A percentile compares a stretch with the other conserved stretches of the same genome.
phyloP scores from a whole-genome alignment of 1,140 invertebrate species.

The Schlechtendalia chinensis region DNA sequence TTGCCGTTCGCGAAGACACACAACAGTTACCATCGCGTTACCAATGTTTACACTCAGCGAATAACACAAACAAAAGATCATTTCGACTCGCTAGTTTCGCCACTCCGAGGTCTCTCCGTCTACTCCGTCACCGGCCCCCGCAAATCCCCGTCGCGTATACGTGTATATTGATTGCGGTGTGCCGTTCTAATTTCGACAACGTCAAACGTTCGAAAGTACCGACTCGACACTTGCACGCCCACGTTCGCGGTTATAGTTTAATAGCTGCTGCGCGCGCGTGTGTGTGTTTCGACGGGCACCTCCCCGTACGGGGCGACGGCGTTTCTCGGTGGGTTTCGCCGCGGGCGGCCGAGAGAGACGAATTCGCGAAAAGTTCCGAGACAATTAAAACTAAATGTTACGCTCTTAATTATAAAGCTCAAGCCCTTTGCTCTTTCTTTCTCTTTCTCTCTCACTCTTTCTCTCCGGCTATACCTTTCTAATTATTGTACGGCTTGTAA shows the following conservation, averaged over 20 bases:
- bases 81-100: too few species aligned
- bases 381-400: constrained; percentile 48
- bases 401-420: constrained; percentile 46
- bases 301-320: background rate
- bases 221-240: constrained; percentile 20
- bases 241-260: background rate
- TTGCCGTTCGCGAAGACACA: too few species aligned
- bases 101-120: too few species aligned
- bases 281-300: background rate
- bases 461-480: background rate
- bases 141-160: too few species aligned
- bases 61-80: too few species aligned
- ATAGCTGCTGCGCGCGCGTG: too few species aligned
- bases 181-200: constrained; percentile 12
- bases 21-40: too few species aligned
- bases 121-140: too few species aligned
- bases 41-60: too few species aligned
- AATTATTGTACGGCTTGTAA: constrained; percentile 46
- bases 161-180: too few species aligned
- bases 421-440: background rate
- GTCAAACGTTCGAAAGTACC: constrained; percentile 19
- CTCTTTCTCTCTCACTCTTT: too few species aligned
- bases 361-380: constrained; percentile 32
- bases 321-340: background rate
- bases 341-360: background rate